These are phyloP conservation scores for Drosophila paulistorum DNA, from an alignment of 1,140 invertebrate species.

Conservation along the genomic window DNA sequence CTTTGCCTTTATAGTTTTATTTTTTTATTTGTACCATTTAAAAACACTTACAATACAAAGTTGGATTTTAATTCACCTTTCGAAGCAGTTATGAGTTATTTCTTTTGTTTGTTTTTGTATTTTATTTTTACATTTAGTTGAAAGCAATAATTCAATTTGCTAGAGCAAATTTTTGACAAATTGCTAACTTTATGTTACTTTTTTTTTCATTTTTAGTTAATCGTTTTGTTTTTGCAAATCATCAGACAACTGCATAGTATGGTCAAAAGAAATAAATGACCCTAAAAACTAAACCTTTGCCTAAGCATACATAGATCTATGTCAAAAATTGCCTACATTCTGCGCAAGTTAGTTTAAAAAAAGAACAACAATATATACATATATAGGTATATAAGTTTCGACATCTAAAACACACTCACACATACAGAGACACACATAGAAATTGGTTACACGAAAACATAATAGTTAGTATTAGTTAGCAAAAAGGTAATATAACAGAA, in stretches of 20 bases:
- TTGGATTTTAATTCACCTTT: slow-evolving; percentile 2
- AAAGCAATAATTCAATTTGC: slow-evolving; percentile 64
- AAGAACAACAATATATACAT: too few species aligned
- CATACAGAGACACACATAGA: slow-evolving; percentile 36
- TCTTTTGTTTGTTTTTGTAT: neutral
- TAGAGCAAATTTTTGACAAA: slow-evolving; percentile 41
- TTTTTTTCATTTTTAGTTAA: neutral
- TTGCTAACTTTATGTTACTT: slow-evolving; percentile 30
- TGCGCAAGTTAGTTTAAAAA: neutral
- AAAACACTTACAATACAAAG: slow-evolving; percentile 8
- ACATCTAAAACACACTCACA: slow-evolving; percentile 29
- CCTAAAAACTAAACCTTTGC: neutral
- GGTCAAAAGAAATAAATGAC: slow-evolving; percentile 79
- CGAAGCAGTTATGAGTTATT: slow-evolving; percentile 13
- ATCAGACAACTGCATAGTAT: slow-evolving; percentile 83
- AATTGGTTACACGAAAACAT: slow-evolving; percentile 26
- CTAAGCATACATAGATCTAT: slow-evolving; percentile 8
- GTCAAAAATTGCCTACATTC: neutral
- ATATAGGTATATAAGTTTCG: neutral
- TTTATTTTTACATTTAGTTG: neutral
- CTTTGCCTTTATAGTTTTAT: neutral
- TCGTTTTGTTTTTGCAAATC: slow-evolving; percentile 57
- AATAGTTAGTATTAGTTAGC: slow-evolving; percentile 16
- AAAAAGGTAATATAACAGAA: slow-evolving; percentile 18
- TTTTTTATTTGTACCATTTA: neutral